Conservation (phyloP, 2,888 invertebrate genomes). For the Aphidius colemani region DNA sequence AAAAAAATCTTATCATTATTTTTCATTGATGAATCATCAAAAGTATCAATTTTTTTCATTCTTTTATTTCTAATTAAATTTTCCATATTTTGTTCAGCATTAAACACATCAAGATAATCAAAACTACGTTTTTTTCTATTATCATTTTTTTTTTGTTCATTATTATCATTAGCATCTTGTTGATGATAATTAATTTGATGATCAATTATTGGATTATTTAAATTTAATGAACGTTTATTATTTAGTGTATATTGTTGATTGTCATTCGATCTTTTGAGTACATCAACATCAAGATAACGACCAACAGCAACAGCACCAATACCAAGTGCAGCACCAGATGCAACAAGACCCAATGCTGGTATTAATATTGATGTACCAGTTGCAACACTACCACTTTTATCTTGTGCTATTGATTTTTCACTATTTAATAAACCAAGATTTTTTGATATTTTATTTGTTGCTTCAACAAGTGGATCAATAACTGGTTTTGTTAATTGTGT, state of each 20-base stretch:
- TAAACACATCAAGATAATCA: slow-evolving; percentile 36
- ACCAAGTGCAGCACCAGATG: slow-evolving; percentile 81
- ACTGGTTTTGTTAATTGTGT: slow-evolving; percentile 69
- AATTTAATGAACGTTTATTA: too few relatives aligned
- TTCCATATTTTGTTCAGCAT: slow-evolving; percentile 28
- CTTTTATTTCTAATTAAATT: slow-evolving; percentile 35
- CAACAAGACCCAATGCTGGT: slow-evolving; percentile 77
- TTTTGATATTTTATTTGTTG: slow-evolving; percentile 78
- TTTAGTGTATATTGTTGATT: slow-evolving; percentile 55
- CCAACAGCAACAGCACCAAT: slow-evolving; percentile 82
- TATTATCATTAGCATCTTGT: slow-evolving; percentile 37
- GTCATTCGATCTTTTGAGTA: slow-evolving; percentile 64
- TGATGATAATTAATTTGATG: slow-evolving; percentile 46
- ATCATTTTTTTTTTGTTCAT: slow-evolving; percentile 4
- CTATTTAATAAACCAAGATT: slow-evolving; percentile 71
- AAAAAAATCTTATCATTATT: slow-evolving; percentile 28
- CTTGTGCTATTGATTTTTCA: slow-evolving; percentile 60
- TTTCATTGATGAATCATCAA: slow-evolving; percentile 44
- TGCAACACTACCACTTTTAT: slow-evolving; percentile 69
- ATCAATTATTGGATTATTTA: slow-evolving; percentile 65
- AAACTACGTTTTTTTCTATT: slow-evolving; percentile 42
- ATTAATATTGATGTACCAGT: slow-evolving; percentile 67
- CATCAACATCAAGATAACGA: slow-evolving; percentile 70
- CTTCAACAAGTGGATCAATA: slow-evolving; percentile 77
- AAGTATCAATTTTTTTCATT: slow-evolving; percentile 45